Evolutionary conservation across 2,113 vertebrate genomes (phyloP).

Genomic region (Pomatostomus ruficeps): DNA sequence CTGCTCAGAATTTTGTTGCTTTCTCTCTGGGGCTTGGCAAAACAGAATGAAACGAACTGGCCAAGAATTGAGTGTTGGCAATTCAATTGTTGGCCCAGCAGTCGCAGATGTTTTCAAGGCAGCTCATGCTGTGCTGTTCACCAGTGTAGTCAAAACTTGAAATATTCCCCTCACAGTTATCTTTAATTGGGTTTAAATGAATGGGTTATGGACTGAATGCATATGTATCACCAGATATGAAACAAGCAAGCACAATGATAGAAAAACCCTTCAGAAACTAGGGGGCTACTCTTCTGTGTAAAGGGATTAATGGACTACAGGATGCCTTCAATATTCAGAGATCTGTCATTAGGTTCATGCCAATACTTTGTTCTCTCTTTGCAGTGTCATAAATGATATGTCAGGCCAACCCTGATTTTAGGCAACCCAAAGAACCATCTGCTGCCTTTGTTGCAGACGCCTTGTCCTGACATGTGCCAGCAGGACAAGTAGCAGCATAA

Average conservation of each 20-base stretch:
- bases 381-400: neutral
- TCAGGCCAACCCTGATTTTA: neutral
- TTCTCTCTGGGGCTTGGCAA: neutral
- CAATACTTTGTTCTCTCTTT: neutral
- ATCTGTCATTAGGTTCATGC: neutral
- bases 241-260: neutral
- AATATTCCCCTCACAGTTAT: neutral
- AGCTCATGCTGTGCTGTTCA: neutral
- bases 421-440: conserved; percentile 29
- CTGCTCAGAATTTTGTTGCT: neutral
- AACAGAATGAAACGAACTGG: neutral
- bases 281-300: neutral
- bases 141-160: neutral
- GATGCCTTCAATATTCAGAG: neutral
- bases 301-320: neutral
- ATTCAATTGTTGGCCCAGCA: neutral
- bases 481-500: neutral
- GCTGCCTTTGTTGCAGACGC: neutral
- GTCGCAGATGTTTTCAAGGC: conserved; percentile 2
- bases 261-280: neutral
- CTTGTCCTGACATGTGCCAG: neutral
- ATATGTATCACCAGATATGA: neutral
- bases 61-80: neutral
- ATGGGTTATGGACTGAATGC: neutral
- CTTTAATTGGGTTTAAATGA: neutral